These are phyloP conservation scores for Pseudolaguvia tuberculata DNA, from an alignment of 2,113 vertebrate genomes.

Conservation along the genomic window DNA sequence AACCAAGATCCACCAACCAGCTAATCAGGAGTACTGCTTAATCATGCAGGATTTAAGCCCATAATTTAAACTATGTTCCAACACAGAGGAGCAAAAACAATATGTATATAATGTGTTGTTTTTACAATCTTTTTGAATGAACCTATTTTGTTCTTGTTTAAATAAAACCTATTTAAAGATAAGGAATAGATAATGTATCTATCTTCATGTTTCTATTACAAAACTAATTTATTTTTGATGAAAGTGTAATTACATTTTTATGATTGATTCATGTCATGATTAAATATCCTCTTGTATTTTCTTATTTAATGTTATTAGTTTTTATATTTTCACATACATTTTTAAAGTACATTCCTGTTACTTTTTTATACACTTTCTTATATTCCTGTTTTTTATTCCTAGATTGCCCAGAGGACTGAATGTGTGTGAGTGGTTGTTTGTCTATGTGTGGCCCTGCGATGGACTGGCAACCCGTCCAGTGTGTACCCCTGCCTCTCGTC, in stretches of 20 bases:
- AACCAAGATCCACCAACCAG: conserved; percentile 6
- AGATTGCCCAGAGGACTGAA: too few species aligned
- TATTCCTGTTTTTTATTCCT: too few species aligned
- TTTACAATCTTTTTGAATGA: not conserved
- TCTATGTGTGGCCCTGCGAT: too few species aligned
- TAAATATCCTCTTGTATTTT: not conserved
- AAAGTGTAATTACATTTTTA: not conserved
- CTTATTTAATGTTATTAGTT: not conserved
- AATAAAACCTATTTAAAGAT: not conserved
- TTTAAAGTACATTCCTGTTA: not conserved
- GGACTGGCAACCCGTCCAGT: too few species aligned
- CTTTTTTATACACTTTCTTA: not conserved
- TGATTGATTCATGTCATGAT: not conserved
- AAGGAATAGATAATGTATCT: not conserved
- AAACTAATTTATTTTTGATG: not conserved
- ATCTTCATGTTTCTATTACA: not conserved
- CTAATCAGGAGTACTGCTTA: conserved; percentile 4
- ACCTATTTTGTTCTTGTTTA: not conserved
- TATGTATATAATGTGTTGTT: not conserved
- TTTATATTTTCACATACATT: not conserved
- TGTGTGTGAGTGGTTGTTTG: too few species aligned
- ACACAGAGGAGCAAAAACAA: conserved; percentile 3
- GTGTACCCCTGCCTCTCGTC: too few species aligned
- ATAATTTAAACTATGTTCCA: conserved; percentile 35
- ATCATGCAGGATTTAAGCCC: conserved; percentile 19